Percentiles rank a stretch among this genome's conserved stretches.
phyloP scores from a whole-genome alignment of 2,113 vertebrate genomes.

The Tinamus guttatus region DNA sequence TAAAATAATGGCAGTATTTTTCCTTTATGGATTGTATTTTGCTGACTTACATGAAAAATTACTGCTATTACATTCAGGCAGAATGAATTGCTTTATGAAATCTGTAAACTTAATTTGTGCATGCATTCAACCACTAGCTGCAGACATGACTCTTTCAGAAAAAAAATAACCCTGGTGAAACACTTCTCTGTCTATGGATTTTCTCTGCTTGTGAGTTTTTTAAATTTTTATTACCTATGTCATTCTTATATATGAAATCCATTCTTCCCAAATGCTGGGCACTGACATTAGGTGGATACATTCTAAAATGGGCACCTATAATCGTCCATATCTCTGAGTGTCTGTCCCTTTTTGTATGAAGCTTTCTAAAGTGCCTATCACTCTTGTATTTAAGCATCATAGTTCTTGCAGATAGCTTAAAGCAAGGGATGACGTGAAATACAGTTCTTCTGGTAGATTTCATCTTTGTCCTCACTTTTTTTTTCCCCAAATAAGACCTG shows the following conservation, averaged over 20 bases:
- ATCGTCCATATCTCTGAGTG: not conserved
- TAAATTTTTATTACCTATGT: constrained; percentile 52
- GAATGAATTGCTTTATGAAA: constrained; percentile 76
- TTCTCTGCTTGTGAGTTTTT: not conserved
- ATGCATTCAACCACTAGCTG: constrained; percentile 51
- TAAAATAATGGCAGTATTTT: constrained; percentile 71
- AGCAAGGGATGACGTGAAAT: not conserved
- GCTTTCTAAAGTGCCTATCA: not conserved
- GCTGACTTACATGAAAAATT: constrained; percentile 81
- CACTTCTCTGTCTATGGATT: constrained; percentile 48
- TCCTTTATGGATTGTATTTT: constrained; percentile 69
- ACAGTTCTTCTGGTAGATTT: not conserved
- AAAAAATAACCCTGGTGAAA: constrained; percentile 51
- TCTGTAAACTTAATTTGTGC: constrained; percentile 80
- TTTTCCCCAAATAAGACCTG: not conserved
- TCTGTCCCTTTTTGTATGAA: not conserved
- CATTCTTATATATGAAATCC: not conserved
- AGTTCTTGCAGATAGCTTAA: constrained; percentile 20
- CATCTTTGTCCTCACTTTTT: not conserved
- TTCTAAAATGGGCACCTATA: constrained; percentile 22
- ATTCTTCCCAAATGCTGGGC: not conserved
- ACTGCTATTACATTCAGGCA: constrained; percentile 74
- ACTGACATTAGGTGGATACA: not conserved
- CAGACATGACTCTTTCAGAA: constrained; percentile 38
- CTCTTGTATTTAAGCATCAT: not conserved